Percentiles rank a stretch among this genome's conserved stretches.
Conservation (phyloP, 37 sponge, comb jelly and placozoan species). For the Eunapius fragilis region DNA sequence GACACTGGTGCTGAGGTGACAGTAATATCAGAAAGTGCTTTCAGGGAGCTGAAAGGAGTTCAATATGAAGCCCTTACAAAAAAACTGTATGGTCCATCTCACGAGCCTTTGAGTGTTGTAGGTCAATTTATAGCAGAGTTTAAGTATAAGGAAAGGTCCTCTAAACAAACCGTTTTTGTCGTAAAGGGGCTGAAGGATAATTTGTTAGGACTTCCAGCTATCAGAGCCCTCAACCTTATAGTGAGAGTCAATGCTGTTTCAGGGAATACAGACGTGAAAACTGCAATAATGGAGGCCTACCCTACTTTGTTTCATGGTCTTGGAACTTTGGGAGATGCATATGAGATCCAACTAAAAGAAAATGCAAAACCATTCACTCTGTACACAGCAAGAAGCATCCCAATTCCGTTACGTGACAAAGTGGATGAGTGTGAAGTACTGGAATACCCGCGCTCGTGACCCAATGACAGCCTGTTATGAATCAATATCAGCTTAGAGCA, state of each 20-base stretch:
- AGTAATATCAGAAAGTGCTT: slow-evolving; percentile 37
- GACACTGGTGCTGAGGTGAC: slow-evolving; percentile 71
- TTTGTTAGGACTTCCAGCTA: slow-evolving; percentile 47
- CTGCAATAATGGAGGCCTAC: background rate
- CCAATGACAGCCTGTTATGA: too few relatives aligned
- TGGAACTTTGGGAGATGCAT: slow-evolving; percentile 1
- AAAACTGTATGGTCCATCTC: slow-evolving; percentile 44
- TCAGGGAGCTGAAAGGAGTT: background rate
- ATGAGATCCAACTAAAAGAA: background rate
- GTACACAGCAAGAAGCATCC: background rate
- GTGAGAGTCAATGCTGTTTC: slow-evolving; percentile 10
- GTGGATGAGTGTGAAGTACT: too few relatives aligned
- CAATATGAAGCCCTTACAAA: slow-evolving; percentile 4
- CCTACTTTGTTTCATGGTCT: background rate
- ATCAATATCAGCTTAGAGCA: too few relatives aligned
- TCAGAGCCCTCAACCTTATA: slow-evolving; percentile 33
- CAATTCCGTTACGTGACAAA: background rate
- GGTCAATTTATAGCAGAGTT: slow-evolving; percentile 32
- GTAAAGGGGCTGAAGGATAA: slow-evolving; percentile 29
- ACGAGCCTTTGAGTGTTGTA: slow-evolving; percentile 5
- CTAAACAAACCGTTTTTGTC: slow-evolving; percentile 13
- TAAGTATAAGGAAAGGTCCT: background rate
- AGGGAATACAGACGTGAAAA: background rate
- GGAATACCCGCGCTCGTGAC: too few relatives aligned
- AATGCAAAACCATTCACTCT: background rate